Evolutionary conservation across 2,888 invertebrate genomes (phyloP).

Genomic region (Andricus quercusramuli): DNA sequence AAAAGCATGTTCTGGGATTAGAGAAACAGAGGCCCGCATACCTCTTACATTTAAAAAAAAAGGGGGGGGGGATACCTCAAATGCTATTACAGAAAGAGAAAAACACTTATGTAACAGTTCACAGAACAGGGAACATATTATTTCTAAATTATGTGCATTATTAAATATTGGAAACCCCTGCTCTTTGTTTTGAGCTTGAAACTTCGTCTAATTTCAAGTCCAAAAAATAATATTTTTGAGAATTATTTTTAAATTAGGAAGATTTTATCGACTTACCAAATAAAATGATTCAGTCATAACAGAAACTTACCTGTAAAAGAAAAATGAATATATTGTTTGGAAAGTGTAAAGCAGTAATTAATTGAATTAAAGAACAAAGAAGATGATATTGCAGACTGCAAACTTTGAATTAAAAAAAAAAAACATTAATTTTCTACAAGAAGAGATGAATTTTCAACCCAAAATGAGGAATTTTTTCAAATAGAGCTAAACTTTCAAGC

Average conservation of each 20-base stretch:
- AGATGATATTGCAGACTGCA: no score
- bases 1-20: not conserved
- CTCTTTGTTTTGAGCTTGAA: not conserved
- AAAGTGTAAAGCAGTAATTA: not conserved
- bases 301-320: not conserved
- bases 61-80: not conserved
- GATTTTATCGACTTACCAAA: not conserved
- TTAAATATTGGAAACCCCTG: not conserved
- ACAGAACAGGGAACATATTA: constrained; percentile 11
- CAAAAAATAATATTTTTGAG: not conserved
- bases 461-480: no score
- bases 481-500: no score
- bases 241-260: not conserved
- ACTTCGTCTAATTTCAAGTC: not conserved
- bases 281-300: not conserved
- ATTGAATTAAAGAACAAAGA: no score
- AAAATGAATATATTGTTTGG: not conserved
- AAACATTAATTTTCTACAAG: no score
- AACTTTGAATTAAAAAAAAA: no score
- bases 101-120: constrained; percentile 26
- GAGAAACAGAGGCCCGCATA: not conserved
- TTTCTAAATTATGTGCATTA: constrained; percentile 14
- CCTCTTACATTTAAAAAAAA: not conserved
- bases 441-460: no score
- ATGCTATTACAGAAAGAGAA: constrained; percentile 4